Evolutionary conservation across 2,888 invertebrate species (phyloP), one percentile per base, ranked within the genome.

Genomic region (Pristionchus fissidentatus): DNA sequence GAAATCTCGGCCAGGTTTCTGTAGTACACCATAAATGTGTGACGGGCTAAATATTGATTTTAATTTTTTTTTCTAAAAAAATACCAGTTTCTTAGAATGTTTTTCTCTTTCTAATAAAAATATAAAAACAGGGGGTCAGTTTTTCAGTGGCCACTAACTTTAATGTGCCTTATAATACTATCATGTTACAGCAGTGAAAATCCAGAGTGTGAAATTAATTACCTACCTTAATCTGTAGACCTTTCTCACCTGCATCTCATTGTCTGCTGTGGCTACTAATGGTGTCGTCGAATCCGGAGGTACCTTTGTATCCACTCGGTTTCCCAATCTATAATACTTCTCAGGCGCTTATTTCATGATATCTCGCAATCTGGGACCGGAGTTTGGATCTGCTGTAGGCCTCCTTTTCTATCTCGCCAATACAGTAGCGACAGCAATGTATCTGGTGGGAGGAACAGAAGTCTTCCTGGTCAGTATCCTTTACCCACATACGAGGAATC

Each of bases 251-350:
- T 93, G 98, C 86, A 98, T 99, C 92, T 98, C 98, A 84, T 97
- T 99, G 96, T 97, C 97, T 90, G 99, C 99, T 85, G 98, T 99
- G 92, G 99, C 99, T 57, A 99, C 99, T 60, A 99, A 99, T 93
- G 99, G 99, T 49, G 98, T 98, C 89, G 98, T 99, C 85, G 97
- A 98, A 84, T 87, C 90, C 43, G 99, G 99, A 85, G 99, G 78
- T 78, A 3, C 3, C 10, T 29, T 3, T 26, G 26, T 5, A 5
- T 26, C 43, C 26, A 13, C 98, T 85, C 97, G 97, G 85, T 98
- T 98, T 94, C n/a, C 32, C 15, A 46, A n/a, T 99, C 98, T 94
- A 98, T 98, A 97, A 98, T 99, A 94, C 97, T 97, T 19, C 95
- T 22, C 1, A 78, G 78, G 89, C 22, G 88, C 89, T 26, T 89